A percentile compares a stretch with the other conserved stretches of the same genome.
These are phyloP conservation scores for Argopecten irradians DNA, from an alignment of 1,140 invertebrate species.

Conservation along the genomic window DNA sequence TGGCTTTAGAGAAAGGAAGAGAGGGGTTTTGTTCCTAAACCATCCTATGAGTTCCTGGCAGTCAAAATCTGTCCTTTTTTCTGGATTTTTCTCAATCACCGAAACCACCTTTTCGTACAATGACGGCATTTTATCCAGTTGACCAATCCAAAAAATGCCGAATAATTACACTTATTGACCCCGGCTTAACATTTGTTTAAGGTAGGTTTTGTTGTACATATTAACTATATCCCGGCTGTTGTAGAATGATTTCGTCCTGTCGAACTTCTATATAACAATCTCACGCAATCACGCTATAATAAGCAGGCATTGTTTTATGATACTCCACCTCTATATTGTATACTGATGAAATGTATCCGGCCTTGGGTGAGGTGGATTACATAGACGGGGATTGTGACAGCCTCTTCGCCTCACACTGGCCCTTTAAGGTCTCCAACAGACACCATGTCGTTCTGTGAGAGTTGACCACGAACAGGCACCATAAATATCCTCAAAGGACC, in stretches of 20 bases:
- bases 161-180: not conserved
- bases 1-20: constrained; percentile 61
- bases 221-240: not conserved
- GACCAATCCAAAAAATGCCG: not conserved
- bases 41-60: constrained; percentile 64
- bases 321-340: not conserved
- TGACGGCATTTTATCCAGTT: constrained; percentile 44
- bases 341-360: not conserved
- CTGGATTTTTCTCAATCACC: constrained; percentile 58
- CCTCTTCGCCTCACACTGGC: not conserved
- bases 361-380: not conserved
- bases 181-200: not conserved
- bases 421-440: not conserved
- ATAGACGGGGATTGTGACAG: not conserved
- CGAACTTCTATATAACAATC: not conserved
- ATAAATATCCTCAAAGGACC: not conserved
- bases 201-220: not conserved
- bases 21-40: constrained; percentile 66
- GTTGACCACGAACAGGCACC: not conserved
- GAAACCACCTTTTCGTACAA: constrained; percentile 63
- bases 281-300: not conserved
- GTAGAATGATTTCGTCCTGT: not conserved
- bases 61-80: constrained; percentile 60
- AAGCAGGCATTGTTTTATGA: not conserved
- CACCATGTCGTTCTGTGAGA: not conserved